A percentile compares a stretch with the other conserved stretches of the same genome.
These are phyloP conservation scores for Aldrovandia affinis DNA, from an alignment of 2,797 vertebrate species.

Conservation along the genomic window DNA sequence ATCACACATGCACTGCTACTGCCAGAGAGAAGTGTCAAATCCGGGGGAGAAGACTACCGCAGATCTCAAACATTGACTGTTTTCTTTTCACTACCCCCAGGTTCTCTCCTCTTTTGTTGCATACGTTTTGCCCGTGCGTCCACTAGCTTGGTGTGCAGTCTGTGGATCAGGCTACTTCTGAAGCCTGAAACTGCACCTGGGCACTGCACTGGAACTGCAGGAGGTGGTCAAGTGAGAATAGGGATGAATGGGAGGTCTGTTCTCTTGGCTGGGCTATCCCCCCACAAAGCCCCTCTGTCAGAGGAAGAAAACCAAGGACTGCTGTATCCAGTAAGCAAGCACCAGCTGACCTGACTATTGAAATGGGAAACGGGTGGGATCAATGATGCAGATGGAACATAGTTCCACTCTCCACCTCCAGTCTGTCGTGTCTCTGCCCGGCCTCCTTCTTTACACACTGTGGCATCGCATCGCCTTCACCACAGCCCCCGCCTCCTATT, in stretches of 20 bases:
- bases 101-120: not conserved
- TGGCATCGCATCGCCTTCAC: not conserved
- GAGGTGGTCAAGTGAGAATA: not conserved
- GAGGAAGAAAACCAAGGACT: not conserved
- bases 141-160: not conserved
- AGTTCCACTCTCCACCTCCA: not conserved
- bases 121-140: not conserved
- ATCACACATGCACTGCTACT: not conserved
- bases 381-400: not conserved
- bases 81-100: not conserved
- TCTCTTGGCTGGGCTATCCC: not conserved
- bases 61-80: not conserved
- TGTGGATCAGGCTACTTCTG: not conserved
- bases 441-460: not conserved
- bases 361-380: not conserved
- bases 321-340: not conserved
- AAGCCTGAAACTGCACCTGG: not conserved
- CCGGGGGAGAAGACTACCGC: not conserved
- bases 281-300: conserved; percentile 15
- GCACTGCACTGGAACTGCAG: not conserved
- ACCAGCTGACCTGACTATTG: not conserved
- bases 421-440: not conserved
- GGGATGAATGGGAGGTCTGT: not conserved
- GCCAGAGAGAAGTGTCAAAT: not conserved
- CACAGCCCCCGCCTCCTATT: not conserved